Evolutionary conservation across 2,113 vertebrate species (phyloP).

Genomic region (Casuarius casuarius): DNA sequence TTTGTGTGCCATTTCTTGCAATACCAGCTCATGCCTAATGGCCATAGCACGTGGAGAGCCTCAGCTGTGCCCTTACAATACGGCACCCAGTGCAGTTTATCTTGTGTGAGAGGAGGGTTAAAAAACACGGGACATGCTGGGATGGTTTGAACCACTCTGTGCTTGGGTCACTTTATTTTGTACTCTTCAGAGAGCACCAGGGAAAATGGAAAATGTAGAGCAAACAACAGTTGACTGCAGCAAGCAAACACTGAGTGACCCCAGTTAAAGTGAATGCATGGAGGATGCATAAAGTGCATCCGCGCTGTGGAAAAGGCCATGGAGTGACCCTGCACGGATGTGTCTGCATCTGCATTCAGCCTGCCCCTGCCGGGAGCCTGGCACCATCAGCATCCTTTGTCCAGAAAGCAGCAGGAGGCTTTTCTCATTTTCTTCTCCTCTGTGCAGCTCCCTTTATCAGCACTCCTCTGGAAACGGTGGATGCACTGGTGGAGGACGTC

Average conservation of each 20-base stretch:
- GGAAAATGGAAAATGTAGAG: neutral
- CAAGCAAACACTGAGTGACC: neutral
- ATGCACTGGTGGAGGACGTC: constrained; percentile 89
- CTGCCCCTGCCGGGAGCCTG: neutral
- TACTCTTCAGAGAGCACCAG: neutral
- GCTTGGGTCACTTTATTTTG: neutral
- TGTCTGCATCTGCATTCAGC: fast-evolving
- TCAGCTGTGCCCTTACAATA: fast-evolving
- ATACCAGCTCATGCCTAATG: neutral
- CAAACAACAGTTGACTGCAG: neutral
- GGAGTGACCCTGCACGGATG: neutral
- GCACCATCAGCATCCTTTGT: neutral
- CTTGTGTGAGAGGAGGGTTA: fast-evolving
- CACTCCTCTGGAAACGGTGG: constrained; percentile 91
- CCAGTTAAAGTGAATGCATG: fast-evolving
- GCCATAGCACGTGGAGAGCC: fast-evolving
- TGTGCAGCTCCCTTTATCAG: constrained; percentile 87
- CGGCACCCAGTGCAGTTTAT: neutral
- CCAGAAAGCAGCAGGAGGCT: fast-evolving
- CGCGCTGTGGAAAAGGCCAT: neutral
- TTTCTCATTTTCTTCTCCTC: neutral
- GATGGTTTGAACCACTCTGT: neutral
- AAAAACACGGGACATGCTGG: neutral
- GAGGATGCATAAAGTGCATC: neutral
- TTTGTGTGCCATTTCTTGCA: neutral